Conservation (phyloP, 2,113 vertebrate species). For the Bambusicola thoracicus region DNA sequence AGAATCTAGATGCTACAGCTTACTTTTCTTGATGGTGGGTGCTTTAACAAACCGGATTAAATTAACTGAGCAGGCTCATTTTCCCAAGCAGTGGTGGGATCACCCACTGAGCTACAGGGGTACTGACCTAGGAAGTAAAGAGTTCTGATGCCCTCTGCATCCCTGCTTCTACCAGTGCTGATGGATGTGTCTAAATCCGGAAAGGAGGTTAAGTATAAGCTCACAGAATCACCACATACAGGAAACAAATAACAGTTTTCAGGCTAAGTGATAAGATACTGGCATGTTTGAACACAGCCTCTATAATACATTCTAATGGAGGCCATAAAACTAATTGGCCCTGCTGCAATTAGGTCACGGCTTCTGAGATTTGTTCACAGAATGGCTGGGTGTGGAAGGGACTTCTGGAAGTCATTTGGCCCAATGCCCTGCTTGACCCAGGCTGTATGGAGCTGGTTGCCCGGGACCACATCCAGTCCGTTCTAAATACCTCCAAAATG, state of each 20-base stretch:
- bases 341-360: neutral
- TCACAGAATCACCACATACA: rapidly evolving
- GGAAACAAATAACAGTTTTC: neutral
- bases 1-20: too few species aligned
- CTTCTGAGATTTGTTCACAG: neutral
- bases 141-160: neutral
- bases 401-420: neutral
- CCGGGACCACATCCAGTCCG: neutral
- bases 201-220: neutral
- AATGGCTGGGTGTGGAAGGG: neutral
- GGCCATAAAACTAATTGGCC: neutral
- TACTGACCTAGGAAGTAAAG: neutral
- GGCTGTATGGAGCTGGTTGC: neutral
- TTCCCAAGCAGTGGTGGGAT: neutral
- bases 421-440: neutral
- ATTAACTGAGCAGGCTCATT: neutral
- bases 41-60: neutral
- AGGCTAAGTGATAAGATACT: neutral
- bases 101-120: neutral
- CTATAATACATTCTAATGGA: neutral
- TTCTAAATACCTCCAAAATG: neutral
- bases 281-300: rapidly evolving
- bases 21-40: rapidly evolving
- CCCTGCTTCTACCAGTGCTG: neutral
- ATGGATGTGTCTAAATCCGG: neutral